These are phyloP conservation scores for Entosphenus tridentatus DNA, from an alignment of 2,113 vertebrate genomes.

Conservation along the genomic window DNA sequence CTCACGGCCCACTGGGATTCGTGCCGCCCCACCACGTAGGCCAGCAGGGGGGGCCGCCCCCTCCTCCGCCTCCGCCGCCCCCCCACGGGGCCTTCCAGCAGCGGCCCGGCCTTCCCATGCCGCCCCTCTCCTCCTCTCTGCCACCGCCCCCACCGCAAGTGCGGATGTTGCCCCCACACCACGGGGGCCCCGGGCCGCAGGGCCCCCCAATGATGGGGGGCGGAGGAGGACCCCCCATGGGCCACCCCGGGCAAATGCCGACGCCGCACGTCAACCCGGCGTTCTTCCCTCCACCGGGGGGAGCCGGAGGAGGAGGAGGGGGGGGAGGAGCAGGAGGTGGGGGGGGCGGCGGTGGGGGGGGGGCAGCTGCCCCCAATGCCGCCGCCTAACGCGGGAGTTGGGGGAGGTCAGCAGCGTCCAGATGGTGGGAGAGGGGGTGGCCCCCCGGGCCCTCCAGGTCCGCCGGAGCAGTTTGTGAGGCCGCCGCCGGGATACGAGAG, in stretches of 20 bases:
- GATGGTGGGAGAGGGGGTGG: not conserved
- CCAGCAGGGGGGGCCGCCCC: not conserved
- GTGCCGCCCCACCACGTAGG: no score
- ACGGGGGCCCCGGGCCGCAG: conserved; percentile 12
- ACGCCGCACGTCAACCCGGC: conserved; percentile 56
- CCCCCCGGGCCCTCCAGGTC: no score
- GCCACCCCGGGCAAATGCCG: conserved; percentile 17
- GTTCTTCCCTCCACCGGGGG: conserved; percentile 34
- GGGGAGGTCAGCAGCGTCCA: conserved; percentile 15
- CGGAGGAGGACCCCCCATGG: no score
- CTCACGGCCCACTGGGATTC: no score
- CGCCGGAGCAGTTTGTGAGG: no score
- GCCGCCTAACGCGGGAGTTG: conserved; percentile 20
- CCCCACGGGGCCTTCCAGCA: not conserved
- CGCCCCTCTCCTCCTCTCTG: no score
- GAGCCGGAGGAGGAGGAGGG: conserved; percentile 9
- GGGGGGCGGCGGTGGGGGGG: no score
- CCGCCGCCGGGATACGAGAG: conserved; percentile 6
- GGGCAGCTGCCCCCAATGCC: no score
- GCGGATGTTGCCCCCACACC: conserved; percentile 7
- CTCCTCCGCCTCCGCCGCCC: not conserved
- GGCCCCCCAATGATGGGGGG: conserved; percentile 15
- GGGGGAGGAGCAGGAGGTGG: no score
- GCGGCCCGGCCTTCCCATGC: no score
- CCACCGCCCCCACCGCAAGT: no score